Evolutionary conservation across 30 jellyfish, hydroid and myxozoan species (phyloP).

Genomic region (Hydra vulgaris): DNA sequence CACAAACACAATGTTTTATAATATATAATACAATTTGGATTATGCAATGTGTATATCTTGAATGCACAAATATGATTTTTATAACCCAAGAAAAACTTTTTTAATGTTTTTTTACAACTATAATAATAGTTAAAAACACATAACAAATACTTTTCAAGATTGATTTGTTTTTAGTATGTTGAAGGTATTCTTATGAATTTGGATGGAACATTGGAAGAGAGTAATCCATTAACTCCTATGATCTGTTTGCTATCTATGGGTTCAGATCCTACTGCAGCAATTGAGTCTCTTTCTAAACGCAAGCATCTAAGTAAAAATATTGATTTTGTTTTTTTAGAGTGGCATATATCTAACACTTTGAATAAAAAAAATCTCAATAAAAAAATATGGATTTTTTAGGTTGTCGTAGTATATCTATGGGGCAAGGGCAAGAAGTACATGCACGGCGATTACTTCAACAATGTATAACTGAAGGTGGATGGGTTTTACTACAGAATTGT

Average conservation of each 20-base stretch:
- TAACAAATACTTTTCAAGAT: too few relatives aligned
- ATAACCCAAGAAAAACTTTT: too few relatives aligned
- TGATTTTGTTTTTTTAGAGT: not conserved
- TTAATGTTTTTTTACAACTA: too few relatives aligned
- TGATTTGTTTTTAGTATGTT: constrained; percentile 57
- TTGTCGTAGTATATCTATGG: constrained; percentile 80
- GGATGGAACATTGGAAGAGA: constrained; percentile 79
- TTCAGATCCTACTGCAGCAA: constrained; percentile 70
- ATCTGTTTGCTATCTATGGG: constrained; percentile 79
- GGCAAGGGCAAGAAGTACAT: constrained; percentile 88
- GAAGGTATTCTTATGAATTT: constrained; percentile 63
- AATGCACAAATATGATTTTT: too few relatives aligned
- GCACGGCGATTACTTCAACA: constrained; percentile 74
- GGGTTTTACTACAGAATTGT: constrained; percentile 80
- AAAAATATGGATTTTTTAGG: too few relatives aligned
- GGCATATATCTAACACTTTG: too few relatives aligned
- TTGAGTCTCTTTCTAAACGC: constrained; percentile 67
- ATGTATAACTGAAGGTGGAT: constrained; percentile 71
- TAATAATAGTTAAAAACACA: too few relatives aligned
- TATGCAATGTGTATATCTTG: too few relatives aligned
- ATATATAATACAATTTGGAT: too few relatives aligned
- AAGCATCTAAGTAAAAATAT: constrained; percentile 46
- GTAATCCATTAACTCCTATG: constrained; percentile 62
- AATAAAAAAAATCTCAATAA: too few relatives aligned
- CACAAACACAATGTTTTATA: too few relatives aligned